Percentiles rank a stretch among this genome's conserved stretches.
phyloP scores from a whole-genome alignment of 2,797 vertebrate genomes.

The Nyctibius grandis region DNA sequence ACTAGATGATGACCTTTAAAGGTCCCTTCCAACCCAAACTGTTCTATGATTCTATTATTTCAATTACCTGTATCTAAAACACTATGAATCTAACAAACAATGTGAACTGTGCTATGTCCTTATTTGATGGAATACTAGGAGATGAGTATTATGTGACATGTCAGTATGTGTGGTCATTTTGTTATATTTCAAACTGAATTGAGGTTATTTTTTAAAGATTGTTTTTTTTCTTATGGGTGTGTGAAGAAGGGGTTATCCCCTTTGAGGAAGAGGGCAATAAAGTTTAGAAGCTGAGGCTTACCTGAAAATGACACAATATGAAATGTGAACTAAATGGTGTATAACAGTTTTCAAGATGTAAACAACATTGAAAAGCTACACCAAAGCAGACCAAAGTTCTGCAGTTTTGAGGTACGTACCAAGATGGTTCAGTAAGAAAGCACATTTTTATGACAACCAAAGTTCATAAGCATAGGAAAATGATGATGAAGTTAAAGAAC shows the following conservation, averaged over 20 bases:
- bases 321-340: neutral
- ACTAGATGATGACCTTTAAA: too few species aligned
- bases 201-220: neutral
- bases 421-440: neutral
- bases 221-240: neutral
- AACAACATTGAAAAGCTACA: neutral
- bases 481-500: neutral
- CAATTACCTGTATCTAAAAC: neutral
- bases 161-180: neutral
- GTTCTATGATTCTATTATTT: neutral
- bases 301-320: neutral
- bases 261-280: neutral
- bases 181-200: neutral
- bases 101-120: neutral
- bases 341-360: neutral
- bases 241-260: neutral
- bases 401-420: neutral
- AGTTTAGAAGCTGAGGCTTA: neutral
- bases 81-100: neutral
- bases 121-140: neutral
- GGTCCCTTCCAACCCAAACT: too few species aligned
- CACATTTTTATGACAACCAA: neutral
- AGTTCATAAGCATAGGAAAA: neutral
- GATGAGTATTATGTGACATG: neutral
- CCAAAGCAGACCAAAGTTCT: neutral